Evolutionary conservation across 2,113 vertebrate genomes (phyloP).

Genomic region (Sialia sialis): DNA sequence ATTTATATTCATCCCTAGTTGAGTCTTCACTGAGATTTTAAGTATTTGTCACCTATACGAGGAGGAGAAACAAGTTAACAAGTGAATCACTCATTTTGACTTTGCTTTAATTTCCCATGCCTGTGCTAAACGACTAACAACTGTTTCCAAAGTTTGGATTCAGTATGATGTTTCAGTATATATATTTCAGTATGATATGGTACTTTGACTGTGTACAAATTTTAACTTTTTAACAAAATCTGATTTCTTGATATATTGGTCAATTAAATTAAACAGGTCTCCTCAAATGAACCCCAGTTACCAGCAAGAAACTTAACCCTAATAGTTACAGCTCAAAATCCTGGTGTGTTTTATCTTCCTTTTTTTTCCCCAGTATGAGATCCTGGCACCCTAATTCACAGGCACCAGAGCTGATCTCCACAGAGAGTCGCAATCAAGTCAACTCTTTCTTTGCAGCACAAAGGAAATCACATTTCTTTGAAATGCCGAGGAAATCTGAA

Average conservation of each 20-base stretch:
- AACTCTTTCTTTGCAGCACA: conserved; percentile 49
- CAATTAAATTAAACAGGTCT: not conserved
- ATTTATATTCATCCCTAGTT: not conserved
- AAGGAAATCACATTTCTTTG: conserved; percentile 68
- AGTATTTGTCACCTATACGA: accelerated
- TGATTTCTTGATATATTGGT: not conserved
- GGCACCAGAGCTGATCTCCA: not conserved
- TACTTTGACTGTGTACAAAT: not conserved
- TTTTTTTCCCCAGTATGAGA: not conserved
- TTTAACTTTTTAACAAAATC: not conserved
- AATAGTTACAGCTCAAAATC: not conserved
- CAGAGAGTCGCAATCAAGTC: conserved; percentile 48
- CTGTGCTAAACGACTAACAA: not conserved
- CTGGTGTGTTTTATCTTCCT: not conserved
- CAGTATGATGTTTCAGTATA: not conserved
- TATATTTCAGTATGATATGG: not conserved
- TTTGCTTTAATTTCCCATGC: not conserved
- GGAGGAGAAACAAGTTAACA: not conserved
- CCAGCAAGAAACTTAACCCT: not conserved
- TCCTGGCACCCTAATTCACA: conserved; percentile 7
- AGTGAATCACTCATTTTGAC: not conserved
- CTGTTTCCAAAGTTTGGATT: not conserved
- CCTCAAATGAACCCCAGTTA: not conserved
- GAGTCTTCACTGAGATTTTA: not conserved
- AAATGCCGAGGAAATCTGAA: conserved; percentile 53